Conservation (phyloP, 1,140 invertebrate species). For the Periplaneta americana region DNA sequence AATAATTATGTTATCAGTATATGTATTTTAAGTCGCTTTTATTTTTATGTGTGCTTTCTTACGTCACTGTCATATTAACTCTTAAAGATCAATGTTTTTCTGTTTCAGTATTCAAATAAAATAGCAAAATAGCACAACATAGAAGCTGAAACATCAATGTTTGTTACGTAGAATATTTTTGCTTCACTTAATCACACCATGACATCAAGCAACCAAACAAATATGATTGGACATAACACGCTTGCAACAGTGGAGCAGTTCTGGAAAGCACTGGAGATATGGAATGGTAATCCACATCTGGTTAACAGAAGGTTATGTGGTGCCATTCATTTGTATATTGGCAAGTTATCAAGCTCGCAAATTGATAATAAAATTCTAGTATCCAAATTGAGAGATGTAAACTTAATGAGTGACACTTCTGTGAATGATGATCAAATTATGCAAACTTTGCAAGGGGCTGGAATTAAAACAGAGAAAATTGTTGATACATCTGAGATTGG, state of each 20-base stretch:
- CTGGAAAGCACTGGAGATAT: neutral
- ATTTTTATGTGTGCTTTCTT: too few species aligned
- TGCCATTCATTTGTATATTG: neutral
- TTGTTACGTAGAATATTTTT: neutral
- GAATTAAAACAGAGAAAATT: neutral
- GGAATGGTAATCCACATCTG: neutral
- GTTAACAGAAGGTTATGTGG: conserved; percentile 10
- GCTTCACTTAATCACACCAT: neutral
- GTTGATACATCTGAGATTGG: neutral
- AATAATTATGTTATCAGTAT: too few species aligned
- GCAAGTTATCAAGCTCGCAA: neutral
- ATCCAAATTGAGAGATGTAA: neutral
- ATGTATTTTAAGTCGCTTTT: too few species aligned
- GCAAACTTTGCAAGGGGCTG: neutral
- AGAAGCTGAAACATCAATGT: neutral
- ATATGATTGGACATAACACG: neutral
- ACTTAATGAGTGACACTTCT: neutral
- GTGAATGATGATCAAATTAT: neutral
- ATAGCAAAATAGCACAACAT: neutral
- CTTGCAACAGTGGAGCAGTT: neutral
- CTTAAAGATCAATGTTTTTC: too few species aligned
- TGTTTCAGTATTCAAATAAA: neutral
- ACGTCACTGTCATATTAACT: too few species aligned
- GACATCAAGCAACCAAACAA: neutral
- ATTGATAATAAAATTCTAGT: neutral